Percentiles rank a stretch among this genome's conserved stretches.
Conservation (phyloP, 2,888 invertebrate species). For the Protonemura montana region DNA sequence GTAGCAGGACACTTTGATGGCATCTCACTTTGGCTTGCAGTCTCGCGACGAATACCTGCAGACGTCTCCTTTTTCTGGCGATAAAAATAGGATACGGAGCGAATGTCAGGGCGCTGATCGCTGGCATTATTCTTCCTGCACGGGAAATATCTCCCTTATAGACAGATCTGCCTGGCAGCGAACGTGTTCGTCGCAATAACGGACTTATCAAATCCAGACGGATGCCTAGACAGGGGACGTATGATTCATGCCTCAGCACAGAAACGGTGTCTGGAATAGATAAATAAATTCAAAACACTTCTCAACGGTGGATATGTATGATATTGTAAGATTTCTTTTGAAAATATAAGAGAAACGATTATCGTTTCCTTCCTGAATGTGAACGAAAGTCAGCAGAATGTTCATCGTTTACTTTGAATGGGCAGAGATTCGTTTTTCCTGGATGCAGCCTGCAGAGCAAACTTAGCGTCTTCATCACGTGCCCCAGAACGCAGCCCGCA, state of each 20-base stretch:
- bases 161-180: neutral
- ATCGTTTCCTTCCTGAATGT: neutral
- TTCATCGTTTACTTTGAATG: neutral
- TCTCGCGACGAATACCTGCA: neutral
- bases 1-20: neutral
- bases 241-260: neutral
- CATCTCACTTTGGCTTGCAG: neutral
- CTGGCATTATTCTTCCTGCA: neutral
- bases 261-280: neutral
- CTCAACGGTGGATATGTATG: neutral
- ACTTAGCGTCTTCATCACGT: neutral
- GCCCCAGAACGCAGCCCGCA: too few species aligned
- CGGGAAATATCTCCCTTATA: neutral
- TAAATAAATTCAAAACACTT: slow-evolving; percentile 7
- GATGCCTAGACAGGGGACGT: neutral
- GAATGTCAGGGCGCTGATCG: neutral
- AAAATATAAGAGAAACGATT: neutral
- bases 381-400: neutral
- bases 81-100: neutral
- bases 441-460: neutral
- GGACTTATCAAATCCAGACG: neutral
- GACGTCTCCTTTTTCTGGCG: neutral
- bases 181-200: neutral
- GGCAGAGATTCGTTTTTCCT: neutral
- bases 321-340: slow-evolving; percentile 7